Conservation (phyloP, 2,113 vertebrate species). For the Corythaixoides concolor region DNA sequence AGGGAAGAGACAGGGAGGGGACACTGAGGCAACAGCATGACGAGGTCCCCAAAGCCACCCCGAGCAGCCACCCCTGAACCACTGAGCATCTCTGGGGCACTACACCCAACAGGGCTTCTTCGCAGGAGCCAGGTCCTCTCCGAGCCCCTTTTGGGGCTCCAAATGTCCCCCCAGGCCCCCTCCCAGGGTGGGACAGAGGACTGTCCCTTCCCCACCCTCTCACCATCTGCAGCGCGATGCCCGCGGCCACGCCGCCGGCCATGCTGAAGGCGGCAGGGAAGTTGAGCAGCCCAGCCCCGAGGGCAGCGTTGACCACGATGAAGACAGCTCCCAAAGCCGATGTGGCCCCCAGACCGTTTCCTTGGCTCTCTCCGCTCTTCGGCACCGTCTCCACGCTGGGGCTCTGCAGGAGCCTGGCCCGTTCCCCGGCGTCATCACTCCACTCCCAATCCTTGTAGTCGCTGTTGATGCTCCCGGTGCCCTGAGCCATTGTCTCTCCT, state of each 20-base stretch:
- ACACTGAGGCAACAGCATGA: not conserved
- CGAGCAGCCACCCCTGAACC: not conserved
- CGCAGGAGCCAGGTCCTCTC: not conserved
- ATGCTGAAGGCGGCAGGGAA: constrained; percentile 94
- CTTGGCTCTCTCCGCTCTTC: constrained; percentile 30
- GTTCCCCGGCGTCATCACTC: constrained; percentile 82
- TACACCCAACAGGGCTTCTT: not conserved
- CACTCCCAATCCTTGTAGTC: constrained; percentile 83
- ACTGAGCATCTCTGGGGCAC: not conserved
- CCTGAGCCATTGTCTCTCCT: constrained; percentile 62
- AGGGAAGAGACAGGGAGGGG: not conserved
- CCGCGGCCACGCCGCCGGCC: constrained; percentile 86
- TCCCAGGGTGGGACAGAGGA: not conserved
- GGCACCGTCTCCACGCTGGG: constrained; percentile 81
- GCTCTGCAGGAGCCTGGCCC: constrained; percentile 89
- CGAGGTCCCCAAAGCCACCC: not conserved
- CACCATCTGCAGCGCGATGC: constrained; percentile 90
- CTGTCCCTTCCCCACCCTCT: not conserved
- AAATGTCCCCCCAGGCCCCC: accelerated
- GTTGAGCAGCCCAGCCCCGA: constrained; percentile 94
- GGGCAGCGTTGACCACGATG: constrained; percentile 95
- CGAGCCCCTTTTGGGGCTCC: not conserved
- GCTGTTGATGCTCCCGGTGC: constrained; percentile 82
- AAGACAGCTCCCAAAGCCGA: constrained; percentile 85
- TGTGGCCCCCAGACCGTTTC: constrained; percentile 57